Evolutionary conservation across 2,888 invertebrate species (phyloP), one percentile per base, ranked within the genome.

Genomic region (Meandrusa payeni): DNA sequence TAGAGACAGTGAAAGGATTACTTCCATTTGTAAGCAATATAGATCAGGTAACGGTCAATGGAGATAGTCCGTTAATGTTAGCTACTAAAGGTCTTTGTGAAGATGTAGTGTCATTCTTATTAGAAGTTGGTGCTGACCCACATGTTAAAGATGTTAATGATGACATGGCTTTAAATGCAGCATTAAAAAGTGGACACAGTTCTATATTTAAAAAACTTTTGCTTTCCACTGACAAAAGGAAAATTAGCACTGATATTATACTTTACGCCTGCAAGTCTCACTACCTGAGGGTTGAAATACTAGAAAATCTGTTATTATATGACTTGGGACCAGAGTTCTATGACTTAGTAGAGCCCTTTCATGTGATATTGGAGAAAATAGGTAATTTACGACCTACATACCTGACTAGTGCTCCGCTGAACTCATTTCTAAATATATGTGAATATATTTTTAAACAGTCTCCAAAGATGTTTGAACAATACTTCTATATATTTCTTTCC

Each of bases 291-390:
- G 69, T 78, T 53, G 78, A 78, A 51, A 80, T 83, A 38, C 59
- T 88, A 22, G 72, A 76, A 52, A 63, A 70, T 33, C 57, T 88
- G 9, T 55, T 88, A n/a, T 62, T 59, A 40, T 69, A 77, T 50
- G 69, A 81, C 51, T 57, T 88, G 22, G 81, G 78, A 0, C 75
- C 80, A 5, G 76, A 79, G 13, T 86, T 77, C 52, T 88, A 81
- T 62, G 69, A 78, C 55, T 72, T 69, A 41, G 54, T 54, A 48
- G 78, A 80, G 41, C 57, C 58, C 32, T 80, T 76, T 48, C 55
- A 73, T 59, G 61, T 69, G 9, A 61, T 52, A 11, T 47, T 75
- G 5, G 76, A 76, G 45, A 55, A 59, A 46, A 64, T 75, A 47
- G 70, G 75, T 44, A 66, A 66, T 11, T 52, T 67, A 17, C 52